These are phyloP conservation scores for Papilio elwesi DNA, from an alignment of 2,888 invertebrate species.

Conservation along the genomic window DNA sequence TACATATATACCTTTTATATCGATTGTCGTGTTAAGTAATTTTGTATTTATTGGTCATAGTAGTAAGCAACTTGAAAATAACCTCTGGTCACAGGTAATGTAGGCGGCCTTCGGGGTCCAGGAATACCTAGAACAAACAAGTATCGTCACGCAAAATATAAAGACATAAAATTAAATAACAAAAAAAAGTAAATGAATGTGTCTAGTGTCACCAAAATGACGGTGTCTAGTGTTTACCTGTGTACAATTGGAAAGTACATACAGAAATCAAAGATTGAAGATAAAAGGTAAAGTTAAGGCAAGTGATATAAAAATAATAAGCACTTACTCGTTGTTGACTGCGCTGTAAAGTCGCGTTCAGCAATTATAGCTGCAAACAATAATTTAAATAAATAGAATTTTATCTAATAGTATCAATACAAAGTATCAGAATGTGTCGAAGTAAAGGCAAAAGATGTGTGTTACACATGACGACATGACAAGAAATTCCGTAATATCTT, in stretches of 20 bases:
- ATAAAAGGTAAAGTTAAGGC: too few relatives aligned
- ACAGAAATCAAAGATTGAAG: too few relatives aligned
- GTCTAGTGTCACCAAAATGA: too few relatives aligned
- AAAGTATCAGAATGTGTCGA: too few relatives aligned
- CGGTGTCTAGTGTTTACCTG: too few relatives aligned
- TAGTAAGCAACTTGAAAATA: constrained; percentile 27
- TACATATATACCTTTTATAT: too few relatives aligned
- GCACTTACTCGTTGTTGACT: constrained; percentile 54
- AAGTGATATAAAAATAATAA: neutral
- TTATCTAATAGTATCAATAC: too few relatives aligned
- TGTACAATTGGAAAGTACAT: too few relatives aligned
- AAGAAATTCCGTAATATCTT: too few relatives aligned
- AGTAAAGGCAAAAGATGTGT: too few relatives aligned
- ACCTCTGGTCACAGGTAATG: constrained; percentile 53
- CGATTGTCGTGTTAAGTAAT: too few relatives aligned
- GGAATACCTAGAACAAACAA: constrained; percentile 42
- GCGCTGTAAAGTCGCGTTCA: constrained; percentile 56
- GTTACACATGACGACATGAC: too few relatives aligned
- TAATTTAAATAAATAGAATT: constrained; percentile 26
- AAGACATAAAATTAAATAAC: neutral
- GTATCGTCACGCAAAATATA: neutral
- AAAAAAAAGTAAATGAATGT: neutral
- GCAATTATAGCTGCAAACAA: constrained; percentile 59
- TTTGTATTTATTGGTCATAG: constrained; percentile 3
- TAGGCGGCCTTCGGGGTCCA: constrained; percentile 43